phyloP scores from a whole-genome alignment of 1,140 invertebrate species.

The Temnothorax nylanderi region DNA sequence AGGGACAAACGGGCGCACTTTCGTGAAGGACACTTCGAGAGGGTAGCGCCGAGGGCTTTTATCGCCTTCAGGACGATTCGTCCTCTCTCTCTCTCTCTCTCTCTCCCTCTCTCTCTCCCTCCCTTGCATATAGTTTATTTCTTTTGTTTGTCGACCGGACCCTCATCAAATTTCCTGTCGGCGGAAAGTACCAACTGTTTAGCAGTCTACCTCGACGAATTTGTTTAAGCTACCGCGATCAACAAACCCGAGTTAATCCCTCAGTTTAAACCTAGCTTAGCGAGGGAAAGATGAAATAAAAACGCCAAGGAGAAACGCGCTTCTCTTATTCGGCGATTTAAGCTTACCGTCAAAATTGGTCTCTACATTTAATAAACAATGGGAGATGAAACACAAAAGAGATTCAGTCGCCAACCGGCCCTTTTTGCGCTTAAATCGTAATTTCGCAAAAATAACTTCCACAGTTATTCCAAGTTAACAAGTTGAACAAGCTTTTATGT shows the following conservation, averaged over 20 bases:
- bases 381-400: not conserved
- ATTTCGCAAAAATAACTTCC: slow-evolving; percentile 38
- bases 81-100: too few relatives aligned
- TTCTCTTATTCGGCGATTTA: not conserved
- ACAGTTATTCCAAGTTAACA: slow-evolving; percentile 14
- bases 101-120: too few relatives aligned
- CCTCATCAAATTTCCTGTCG: slow-evolving; percentile 77
- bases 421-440: slow-evolving; percentile 17
- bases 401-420: not conserved
- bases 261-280: too few relatives aligned
- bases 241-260: not conserved
- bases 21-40: slow-evolving; percentile 3
- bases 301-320: not conserved
- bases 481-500: slow-evolving; percentile 45
- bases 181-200: slow-evolving; percentile 44
- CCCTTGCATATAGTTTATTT: slow-evolving; percentile 64
- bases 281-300: not conserved
- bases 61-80: slow-evolving; percentile 19
- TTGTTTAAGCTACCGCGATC: slow-evolving; percentile 33
- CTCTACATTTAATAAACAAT: not conserved
- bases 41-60: slow-evolving; percentile 46
- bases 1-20: slow-evolving; percentile 64
- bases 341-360: not conserved
- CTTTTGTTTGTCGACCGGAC: slow-evolving; percentile 66
- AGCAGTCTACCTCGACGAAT: not conserved